Base-by-base conservation (phyloP, 2,113 vertebrate species). In the Gymnocephalus cernua region DNA sequence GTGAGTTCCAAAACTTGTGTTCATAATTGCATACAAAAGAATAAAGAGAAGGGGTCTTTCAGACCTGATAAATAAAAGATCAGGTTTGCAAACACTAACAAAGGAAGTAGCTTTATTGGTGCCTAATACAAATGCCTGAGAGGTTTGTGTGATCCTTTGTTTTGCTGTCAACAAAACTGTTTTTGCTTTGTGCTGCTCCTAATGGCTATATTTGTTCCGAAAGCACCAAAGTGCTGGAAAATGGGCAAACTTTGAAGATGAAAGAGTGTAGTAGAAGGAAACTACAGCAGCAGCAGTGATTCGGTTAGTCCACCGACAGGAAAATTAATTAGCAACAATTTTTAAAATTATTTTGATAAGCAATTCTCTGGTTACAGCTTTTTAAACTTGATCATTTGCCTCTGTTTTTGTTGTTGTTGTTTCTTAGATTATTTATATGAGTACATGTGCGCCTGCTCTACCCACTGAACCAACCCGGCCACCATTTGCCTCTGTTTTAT, bases 21-120 rank as follows among this genome's bases (percentile, higher is more conserved):
- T 90, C 32, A 21, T 83, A 68, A 88, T 62, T 50, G 61, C 29
- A 45, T 38, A 79, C 69, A 57, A 72, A 48, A 69, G 61, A 80
- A 77, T n/a, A 77, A 69, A 85, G 67, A 29, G 69, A 32, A 19
- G 45, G 56, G 77, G 58, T 80, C 48, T 69, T 48, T 59, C 70
- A 59, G 47, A 63, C 56, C 68, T 76, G 77, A 80, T 86, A 86
- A 89, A 85, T 79, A 84, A 88, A 89, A 83, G 67, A 87, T 80
- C 63, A 23, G 66, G 67, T 77, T 77, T 80, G 61, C 64, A 84
- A 80, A 80, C 45, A 18, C n/a, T 10, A 47, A 67, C 64, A 75
- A 80, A 86, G 77, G 66, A 62, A 57, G 66, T 14, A 16, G n/a
- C 53, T 64, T 38, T 65, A 25, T 64, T 64, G 12, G 10, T n/a